phyloP scores from a whole-genome alignment of 2,113 vertebrate genomes.

The Bos javanicus region DNA sequence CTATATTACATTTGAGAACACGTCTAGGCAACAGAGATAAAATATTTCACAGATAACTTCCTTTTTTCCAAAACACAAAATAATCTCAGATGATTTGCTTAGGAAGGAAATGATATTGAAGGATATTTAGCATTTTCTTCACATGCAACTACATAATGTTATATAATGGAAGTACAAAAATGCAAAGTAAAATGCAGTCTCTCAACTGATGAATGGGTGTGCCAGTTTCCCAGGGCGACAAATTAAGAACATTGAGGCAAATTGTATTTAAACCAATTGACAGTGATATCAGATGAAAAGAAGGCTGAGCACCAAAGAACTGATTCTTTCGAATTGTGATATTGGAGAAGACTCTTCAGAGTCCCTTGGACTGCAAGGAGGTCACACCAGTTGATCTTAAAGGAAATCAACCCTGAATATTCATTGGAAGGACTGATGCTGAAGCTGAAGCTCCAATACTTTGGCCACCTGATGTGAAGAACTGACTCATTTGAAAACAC shows the following conservation, averaged over 20 bases:
- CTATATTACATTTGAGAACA: background rate
- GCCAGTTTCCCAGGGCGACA: background rate
- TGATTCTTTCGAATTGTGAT: background rate
- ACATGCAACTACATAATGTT: background rate
- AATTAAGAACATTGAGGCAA: background rate
- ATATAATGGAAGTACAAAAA: background rate
- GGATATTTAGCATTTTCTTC: background rate
- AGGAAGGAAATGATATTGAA: slow-evolving; percentile 3
- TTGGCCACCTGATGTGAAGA: background rate
- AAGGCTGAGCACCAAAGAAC: background rate
- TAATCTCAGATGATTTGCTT: background rate
- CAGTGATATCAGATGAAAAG: background rate
- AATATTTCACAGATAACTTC: background rate
- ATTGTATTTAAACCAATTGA: background rate
- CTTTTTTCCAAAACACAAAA: slow-evolving; percentile 33
- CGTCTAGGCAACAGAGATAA: background rate
- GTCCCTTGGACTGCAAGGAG: background rate
- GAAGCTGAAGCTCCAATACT: background rate
- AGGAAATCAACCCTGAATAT: background rate
- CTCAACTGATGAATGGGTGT: background rate
- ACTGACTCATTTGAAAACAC: background rate
- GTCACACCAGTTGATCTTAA: background rate
- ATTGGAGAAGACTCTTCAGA: background rate
- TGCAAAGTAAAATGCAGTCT: background rate
- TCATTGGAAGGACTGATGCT: background rate